Conservation (phyloP, 1,140 invertebrate species). For the Lerema accius region DNA sequence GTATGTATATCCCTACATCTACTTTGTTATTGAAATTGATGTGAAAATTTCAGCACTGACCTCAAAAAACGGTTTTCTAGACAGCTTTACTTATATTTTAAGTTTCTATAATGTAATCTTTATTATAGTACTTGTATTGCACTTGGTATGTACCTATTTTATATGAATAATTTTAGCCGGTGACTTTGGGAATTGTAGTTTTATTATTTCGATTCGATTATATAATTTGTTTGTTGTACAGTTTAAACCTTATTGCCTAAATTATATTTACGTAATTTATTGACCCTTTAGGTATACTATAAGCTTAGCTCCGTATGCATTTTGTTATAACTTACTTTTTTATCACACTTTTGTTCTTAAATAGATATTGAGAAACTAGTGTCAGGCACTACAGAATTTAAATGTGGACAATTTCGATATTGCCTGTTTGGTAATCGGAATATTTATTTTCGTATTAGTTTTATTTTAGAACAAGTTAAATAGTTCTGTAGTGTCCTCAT, state of each 20-base stretch:
- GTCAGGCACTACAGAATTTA: slow-evolving; percentile 26
- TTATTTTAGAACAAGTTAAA: slow-evolving; percentile 23
- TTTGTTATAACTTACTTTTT: slow-evolving; percentile 70
- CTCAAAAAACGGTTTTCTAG: slow-evolving; percentile 45
- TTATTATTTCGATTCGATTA: too few species aligned
- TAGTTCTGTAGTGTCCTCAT: slow-evolving; percentile 21
- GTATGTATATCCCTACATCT: too few species aligned
- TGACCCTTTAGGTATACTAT: slow-evolving; percentile 62
- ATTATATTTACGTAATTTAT: slow-evolving; percentile 82
- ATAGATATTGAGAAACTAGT: slow-evolving; percentile 35
- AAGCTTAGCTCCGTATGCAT: slow-evolving; percentile 73
- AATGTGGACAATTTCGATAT: slow-evolving; percentile 4
- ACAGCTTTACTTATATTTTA: slow-evolving; percentile 75
- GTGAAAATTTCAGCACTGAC: slow-evolving; percentile 13
- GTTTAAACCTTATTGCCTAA: slow-evolving; percentile 71
- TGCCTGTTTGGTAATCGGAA: not conserved
- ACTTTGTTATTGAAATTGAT: too few species aligned
- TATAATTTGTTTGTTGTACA: slow-evolving; percentile 58
- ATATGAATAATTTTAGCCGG: slow-evolving; percentile 3
- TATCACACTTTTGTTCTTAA: slow-evolving; percentile 69
- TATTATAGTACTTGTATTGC: slow-evolving; percentile 23
- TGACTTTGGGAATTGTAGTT: slow-evolving; percentile 18
- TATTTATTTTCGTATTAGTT: slow-evolving; percentile 16
- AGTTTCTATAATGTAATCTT: slow-evolving; percentile 41
- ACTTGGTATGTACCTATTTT: slow-evolving; percentile 20